Evolutionary conservation across 30 jellyfish, hydroid and myxozoan species (phyloP).

Genomic region (Clytia hemisphaerica): DNA sequence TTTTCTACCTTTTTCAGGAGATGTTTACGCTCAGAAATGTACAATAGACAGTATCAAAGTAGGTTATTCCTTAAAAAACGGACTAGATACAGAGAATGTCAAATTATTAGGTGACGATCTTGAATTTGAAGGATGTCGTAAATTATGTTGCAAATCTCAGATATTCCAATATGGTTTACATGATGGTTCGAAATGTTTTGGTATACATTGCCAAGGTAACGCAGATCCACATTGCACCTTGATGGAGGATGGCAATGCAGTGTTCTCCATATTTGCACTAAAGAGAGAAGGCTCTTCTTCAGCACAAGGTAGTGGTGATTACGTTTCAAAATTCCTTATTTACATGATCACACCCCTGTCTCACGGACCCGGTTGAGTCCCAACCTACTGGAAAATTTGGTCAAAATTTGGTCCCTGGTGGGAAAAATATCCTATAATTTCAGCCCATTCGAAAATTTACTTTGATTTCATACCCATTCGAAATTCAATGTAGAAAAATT

Average conservation of each 20-base stretch:
- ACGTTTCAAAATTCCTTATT: no score
- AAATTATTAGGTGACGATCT: constrained; percentile 14
- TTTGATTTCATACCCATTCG: no score
- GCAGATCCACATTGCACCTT: constrained; percentile 18
- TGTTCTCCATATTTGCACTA: constrained; percentile 17
- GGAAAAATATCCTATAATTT: no score
- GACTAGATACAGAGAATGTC: constrained; percentile 18
- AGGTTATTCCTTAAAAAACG: constrained; percentile 32
- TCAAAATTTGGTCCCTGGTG: no score
- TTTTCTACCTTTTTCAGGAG: no score
- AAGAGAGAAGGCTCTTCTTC: no score
- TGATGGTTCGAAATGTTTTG: constrained; percentile 34
- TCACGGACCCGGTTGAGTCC: no score
- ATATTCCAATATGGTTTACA: constrained; percentile 12
- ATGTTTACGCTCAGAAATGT: neutral
- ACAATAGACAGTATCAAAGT: constrained; percentile 7
- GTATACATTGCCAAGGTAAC: constrained; percentile 13
- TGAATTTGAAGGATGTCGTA: constrained; percentile 11
- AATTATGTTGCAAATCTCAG: constrained; percentile 18
- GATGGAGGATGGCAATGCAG: constrained; percentile 38
- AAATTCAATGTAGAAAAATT: no score
- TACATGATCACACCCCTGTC: no score
- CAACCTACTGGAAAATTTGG: no score
- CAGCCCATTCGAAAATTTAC: no score
- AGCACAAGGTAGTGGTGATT: no score